phyloP scores from a whole-genome alignment of 2,113 vertebrate species.

The Neotoma lepida region DNA sequence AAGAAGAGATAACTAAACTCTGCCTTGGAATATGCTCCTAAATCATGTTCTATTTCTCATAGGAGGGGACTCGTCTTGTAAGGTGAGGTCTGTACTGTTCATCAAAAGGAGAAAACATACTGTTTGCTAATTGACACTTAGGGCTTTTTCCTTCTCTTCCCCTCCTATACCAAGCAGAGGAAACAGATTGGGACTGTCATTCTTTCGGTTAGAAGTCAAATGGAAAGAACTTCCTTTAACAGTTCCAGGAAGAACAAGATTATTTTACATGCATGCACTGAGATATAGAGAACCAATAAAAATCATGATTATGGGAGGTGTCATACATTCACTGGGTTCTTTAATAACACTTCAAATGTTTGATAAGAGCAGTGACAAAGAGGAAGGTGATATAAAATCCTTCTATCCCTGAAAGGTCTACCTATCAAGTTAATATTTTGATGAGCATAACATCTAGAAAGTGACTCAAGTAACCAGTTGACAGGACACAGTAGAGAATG shows the following conservation, averaged over 20 bases:
- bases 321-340: background rate
- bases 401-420: background rate
- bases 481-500: background rate
- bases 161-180: background rate
- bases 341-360: background rate
- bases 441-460: background rate
- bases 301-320: background rate
- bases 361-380: background rate
- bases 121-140: background rate
- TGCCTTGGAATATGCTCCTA: background rate
- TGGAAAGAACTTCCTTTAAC: background rate
- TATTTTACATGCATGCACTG: background rate
- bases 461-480: background rate
- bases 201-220: background rate
- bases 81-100: background rate
- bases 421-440: background rate
- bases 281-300: background rate
- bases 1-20: background rate
- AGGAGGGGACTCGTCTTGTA: background rate
- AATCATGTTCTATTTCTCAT: background rate
- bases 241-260: background rate
- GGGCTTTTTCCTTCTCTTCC: background rate
- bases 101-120: background rate
- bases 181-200: background rate
- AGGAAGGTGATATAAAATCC: background rate